A percentile compares a stretch with the other conserved stretches of the same genome.
These are phyloP conservation scores for Stenodema calcarata DNA, from an alignment of 2,888 invertebrate species.

Conservation along the genomic window DNA sequence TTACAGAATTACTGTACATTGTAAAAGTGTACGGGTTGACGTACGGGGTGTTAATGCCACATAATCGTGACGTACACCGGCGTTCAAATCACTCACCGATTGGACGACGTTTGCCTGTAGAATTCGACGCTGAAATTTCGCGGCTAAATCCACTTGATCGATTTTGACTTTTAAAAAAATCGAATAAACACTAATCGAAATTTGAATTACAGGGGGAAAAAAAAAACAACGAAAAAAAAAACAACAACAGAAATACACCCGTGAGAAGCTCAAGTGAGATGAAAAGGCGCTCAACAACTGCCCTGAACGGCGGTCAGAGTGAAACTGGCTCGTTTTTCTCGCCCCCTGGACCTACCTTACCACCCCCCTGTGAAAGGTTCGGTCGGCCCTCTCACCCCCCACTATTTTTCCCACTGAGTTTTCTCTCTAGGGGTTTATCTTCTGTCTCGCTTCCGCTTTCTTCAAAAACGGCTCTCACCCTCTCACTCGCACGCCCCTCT, in stretches of 20 bases:
- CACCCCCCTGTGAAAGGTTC: background rate
- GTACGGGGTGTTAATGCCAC: background rate
- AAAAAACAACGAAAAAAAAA: background rate
- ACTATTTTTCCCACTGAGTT: background rate
- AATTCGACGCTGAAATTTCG: background rate
- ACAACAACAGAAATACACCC: background rate
- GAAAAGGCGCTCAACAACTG: background rate
- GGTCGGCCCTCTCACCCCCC: constrained; percentile 7
- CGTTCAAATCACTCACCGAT: constrained; percentile 39
- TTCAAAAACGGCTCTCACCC: background rate
- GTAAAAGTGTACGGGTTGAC: too few relatives aligned
- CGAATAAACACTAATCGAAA: background rate
- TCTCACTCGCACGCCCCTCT: background rate
- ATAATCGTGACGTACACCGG: background rate
- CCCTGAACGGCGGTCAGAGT: constrained; percentile 1
- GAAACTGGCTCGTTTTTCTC: constrained; percentile 46
- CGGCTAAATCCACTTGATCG: background rate
- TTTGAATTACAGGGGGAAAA: too few relatives aligned
- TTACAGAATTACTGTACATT: too few relatives aligned
- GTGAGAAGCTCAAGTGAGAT: background rate
- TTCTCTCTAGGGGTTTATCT: background rate
- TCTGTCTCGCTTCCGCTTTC: background rate
- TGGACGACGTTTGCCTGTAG: background rate
- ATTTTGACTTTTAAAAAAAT: background rate
- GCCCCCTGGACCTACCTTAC: constrained; percentile 51